Conservation (phyloP, 2,113 vertebrate species). For the Stegostoma tigrinum region DNA sequence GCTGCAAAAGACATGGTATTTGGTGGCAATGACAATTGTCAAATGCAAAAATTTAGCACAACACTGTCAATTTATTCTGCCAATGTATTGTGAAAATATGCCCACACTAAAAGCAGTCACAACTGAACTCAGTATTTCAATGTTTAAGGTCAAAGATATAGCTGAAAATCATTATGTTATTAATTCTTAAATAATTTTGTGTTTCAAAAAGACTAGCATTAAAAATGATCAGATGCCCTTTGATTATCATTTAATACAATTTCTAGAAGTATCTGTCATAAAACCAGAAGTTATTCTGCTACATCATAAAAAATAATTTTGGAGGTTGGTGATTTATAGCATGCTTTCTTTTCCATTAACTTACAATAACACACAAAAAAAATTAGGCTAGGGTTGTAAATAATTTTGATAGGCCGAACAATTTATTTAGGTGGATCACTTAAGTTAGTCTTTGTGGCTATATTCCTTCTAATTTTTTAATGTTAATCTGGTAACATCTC, state of each 20-base stretch:
- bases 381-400: background rate
- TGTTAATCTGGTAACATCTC: background rate
- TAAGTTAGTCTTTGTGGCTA: background rate
- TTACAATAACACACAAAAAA: background rate
- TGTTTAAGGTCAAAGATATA: background rate
- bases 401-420: constrained; percentile 6
- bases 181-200: constrained; percentile 6
- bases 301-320: constrained; percentile 13
- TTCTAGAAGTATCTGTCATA: constrained; percentile 18
- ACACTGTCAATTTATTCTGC: background rate
- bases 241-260: background rate
- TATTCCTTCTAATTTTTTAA: constrained; percentile 2
- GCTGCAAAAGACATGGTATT: background rate
- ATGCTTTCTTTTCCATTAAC: constrained; percentile 9
- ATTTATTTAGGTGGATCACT: background rate
- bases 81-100: background rate
- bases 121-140: background rate
- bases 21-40: constrained; percentile 8
- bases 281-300: constrained; percentile 1
- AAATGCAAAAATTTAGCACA: background rate
- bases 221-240: constrained; percentile 2
- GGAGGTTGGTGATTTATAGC: constrained; percentile 21
- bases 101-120: background rate
- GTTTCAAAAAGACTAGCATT: constrained; percentile 2
- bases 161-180: constrained; percentile 1